A percentile compares a stretch with the other conserved stretches of the same genome.
These are phyloP conservation scores for Phalacrocorax pelagicus DNA, from an alignment of 2,113 vertebrate species.

Conservation along the genomic window DNA sequence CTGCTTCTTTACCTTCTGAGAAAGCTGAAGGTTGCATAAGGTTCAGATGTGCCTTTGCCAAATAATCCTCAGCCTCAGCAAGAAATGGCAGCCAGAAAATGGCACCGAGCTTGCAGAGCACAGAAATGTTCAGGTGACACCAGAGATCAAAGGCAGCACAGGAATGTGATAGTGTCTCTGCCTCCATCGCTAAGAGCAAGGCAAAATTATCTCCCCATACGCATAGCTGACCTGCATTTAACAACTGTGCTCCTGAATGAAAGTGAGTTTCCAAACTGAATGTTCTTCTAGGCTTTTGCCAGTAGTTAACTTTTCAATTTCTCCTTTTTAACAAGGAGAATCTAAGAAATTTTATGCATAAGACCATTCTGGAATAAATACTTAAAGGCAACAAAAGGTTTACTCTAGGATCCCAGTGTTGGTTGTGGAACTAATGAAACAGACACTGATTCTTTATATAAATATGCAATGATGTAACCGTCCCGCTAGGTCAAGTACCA, in stretches of 20 bases:
- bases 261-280: background rate
- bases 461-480: background rate
- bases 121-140: background rate
- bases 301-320: background rate
- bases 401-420: rapidly evolving
- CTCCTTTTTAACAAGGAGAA: background rate
- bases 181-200: background rate
- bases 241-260: background rate
- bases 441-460: background rate
- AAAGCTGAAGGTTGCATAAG: background rate
- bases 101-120: background rate
- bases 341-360: background rate
- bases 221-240: background rate
- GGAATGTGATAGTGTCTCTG: background rate
- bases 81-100: background rate
- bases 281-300: background rate
- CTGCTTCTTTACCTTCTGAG: background rate
- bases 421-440: background rate
- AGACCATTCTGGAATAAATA: background rate
- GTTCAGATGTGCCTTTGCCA: background rate
- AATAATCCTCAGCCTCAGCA: background rate
- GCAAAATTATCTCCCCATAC: background rate
- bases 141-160: background rate
- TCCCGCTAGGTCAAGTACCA: background rate
- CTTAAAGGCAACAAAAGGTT: background rate